Base-by-base conservation (phyloP, 2,797 vertebrate genomes). In the Synanceia verrucosa region DNA sequence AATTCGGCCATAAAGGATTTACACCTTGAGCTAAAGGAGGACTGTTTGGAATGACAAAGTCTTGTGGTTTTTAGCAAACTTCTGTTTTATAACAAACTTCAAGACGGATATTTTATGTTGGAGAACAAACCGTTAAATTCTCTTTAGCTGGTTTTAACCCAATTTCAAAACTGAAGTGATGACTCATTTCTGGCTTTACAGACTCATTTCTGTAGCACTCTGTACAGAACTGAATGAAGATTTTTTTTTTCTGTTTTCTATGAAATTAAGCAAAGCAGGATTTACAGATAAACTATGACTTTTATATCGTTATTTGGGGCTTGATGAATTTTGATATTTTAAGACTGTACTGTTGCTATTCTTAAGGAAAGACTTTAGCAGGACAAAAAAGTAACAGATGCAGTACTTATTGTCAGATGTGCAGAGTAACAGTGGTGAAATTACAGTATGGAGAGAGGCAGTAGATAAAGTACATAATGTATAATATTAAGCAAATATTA, bases 401-500 rank as follows among this genome's bases (percentile, higher is more conserved):
- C 28, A 29, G 3, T 43, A n/a, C 18, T 43, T 4, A 9, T n/a
- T 2, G 39, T 2, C 18, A n/a, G n/a, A n/a, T n/a, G n/a, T 13
- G 61, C 10, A 36, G 13, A 55, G 55, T 18, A 55, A 10, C 36
- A 39, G 21, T 18, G 24, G 23, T 21, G 28, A 26, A 36, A 36
- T 39, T 31, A 24, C 16, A 48, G n/a, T 66, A 39, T 51, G 19
- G 19, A 28, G 55, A 61, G 16, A 8, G 37, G 23, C 39, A n/a
- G 39, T n/a, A 43, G 2, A 43, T n/a, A n/a, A 43, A 19, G 39
- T 43, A n/a, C 39, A 43, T 47, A 41, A 56, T 6, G 4, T 50
- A 10, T 39, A 28, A 52, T 55, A 39, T 46, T 19, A 14, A 29
- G 43, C 33, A 43, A 56, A 61, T 70, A 57, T 61, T 65, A 12